A percentile compares a stretch with the other conserved stretches of the same genome.
Conservation (phyloP, 2,888 invertebrate genomes). For the Drosophila monieri region DNA sequence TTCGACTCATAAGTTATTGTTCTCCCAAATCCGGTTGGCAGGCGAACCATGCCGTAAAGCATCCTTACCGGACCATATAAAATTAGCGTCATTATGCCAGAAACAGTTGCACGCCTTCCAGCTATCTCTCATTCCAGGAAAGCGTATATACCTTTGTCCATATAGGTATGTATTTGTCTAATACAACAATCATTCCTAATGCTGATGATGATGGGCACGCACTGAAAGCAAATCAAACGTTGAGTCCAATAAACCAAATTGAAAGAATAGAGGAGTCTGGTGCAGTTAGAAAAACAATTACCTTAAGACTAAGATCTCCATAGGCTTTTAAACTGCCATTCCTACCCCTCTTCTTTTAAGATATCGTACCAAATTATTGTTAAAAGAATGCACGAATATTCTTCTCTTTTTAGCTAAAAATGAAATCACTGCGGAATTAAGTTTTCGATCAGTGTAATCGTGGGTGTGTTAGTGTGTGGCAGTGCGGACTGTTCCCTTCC, state of each 20-base stretch:
- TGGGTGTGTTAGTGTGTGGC: constrained; percentile 11
- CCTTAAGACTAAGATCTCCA: not conserved
- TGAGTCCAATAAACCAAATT: constrained; percentile 56
- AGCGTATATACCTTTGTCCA: not conserved
- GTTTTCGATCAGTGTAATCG: not conserved
- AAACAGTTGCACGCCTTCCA: constrained; percentile 51
- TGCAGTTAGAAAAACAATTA: not conserved
- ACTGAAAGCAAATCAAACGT: constrained; percentile 69
- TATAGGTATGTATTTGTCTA: constrained; percentile 55
- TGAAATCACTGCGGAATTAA: not conserved
- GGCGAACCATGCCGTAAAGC: not conserved
- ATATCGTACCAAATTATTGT: not conserved
- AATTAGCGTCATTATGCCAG: constrained; percentile 74
- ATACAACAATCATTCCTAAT: constrained; percentile 63
- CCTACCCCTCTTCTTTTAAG: not conserved
- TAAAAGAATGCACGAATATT: not conserved
- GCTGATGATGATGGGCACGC: constrained; percentile 79
- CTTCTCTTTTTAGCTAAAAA: not conserved
- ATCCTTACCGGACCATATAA: constrained; percentile 46
- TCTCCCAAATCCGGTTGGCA: constrained; percentile 32
- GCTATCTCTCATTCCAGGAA: constrained; percentile 8
- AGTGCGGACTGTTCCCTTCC: constrained; percentile 49
- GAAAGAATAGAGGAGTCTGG: constrained; percentile 38
- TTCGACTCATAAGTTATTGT: constrained; percentile 72
- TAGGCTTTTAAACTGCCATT: not conserved